phyloP scores from a whole-genome alignment of 2,113 vertebrate species.

The Balaeniceps rex region DNA sequence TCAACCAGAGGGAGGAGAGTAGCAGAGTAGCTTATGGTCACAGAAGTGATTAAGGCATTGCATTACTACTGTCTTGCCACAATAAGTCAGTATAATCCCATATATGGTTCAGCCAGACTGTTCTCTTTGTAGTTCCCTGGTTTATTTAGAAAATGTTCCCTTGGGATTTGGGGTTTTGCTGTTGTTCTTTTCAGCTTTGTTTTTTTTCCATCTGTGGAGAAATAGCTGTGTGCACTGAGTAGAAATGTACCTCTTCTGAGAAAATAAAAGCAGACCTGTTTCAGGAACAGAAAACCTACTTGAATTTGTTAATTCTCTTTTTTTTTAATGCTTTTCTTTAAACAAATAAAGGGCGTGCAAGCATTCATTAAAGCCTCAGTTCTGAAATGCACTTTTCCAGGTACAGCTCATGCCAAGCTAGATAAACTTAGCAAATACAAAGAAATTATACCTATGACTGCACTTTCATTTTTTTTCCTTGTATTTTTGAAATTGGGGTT shows the following conservation, averaged over 20 bases:
- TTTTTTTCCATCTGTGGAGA: neutral
- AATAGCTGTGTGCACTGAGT: neutral
- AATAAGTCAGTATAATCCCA: slow-evolving; percentile 40
- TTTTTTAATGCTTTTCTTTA: neutral
- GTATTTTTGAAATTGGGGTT: neutral
- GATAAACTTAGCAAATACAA: neutral
- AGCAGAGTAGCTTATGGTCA: neutral
- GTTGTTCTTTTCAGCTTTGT: neutral
- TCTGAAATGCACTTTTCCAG: neutral
- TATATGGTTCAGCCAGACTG: neutral
- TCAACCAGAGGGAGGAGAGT: neutral
- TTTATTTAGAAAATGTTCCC: neutral
- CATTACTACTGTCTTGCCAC: slow-evolving; percentile 32
- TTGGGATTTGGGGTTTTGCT: neutral
- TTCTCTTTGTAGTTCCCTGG: neutral
- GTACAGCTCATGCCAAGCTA: neutral
- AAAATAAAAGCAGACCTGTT: neutral
- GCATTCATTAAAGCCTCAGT: neutral
- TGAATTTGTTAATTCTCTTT: neutral
- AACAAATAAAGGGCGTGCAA: neutral
- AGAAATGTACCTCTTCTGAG: neutral
- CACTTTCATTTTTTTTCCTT: neutral
- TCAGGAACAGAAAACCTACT: neutral
- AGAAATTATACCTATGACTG: neutral
- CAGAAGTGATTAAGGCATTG: neutral